Evolutionary conservation across 2,113 vertebrate genomes (phyloP).

Genomic region (Alligator sinensis): DNA sequence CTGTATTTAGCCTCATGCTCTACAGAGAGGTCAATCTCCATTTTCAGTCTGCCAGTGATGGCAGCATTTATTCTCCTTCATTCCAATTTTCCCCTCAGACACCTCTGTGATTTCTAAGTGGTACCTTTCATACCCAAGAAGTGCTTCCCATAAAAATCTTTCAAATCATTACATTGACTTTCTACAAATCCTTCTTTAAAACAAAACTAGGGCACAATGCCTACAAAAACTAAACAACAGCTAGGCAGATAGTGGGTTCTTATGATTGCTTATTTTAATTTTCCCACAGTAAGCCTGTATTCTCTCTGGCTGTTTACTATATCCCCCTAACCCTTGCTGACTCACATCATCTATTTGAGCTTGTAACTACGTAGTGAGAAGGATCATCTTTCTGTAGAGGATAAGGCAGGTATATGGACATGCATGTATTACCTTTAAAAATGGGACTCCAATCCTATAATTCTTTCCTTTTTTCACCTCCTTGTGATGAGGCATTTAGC

Average conservation of each 20-base stretch:
- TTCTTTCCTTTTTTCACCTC: no score
- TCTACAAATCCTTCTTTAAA: not conserved
- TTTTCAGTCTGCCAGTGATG: not conserved
- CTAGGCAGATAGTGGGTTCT: not conserved
- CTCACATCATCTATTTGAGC: not conserved
- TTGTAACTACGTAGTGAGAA: not conserved
- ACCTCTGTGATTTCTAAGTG: not conserved
- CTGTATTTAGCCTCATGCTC: not conserved
- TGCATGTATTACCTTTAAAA: not conserved
- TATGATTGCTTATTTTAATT: not conserved
- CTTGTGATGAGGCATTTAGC: no score
- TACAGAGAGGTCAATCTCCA: not conserved
- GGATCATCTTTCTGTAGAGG: not conserved
- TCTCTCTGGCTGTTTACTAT: not conserved
- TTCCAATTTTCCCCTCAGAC: not conserved
- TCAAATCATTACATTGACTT: not conserved
- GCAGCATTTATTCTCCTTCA: not conserved
- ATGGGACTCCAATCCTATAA: not conserved
- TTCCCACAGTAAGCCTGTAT: not conserved
- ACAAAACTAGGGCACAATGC: not conserved
- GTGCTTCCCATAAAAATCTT: not conserved
- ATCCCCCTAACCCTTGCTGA: not conserved
- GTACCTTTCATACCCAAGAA: not conserved
- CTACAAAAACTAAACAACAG: not conserved
- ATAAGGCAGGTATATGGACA: no score